These are phyloP conservation scores for Nyctibius grandis DNA, from an alignment of 2,797 vertebrate genomes.

Conservation along the genomic window DNA sequence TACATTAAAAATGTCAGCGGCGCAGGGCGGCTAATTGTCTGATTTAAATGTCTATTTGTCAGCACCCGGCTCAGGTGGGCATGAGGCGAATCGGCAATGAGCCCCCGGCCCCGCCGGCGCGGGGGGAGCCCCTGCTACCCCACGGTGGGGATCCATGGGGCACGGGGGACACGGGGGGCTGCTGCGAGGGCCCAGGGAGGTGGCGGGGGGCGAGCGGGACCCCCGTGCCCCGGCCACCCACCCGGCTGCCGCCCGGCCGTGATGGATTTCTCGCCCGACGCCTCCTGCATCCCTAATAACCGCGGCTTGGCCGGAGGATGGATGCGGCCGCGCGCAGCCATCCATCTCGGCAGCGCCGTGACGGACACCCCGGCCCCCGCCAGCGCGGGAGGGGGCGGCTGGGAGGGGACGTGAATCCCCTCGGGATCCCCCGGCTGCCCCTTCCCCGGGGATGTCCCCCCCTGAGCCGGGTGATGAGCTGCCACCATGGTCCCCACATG, in stretches of 20 bases:
- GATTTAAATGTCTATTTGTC: conserved; percentile 82
- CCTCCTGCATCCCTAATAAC: conserved; percentile 78
- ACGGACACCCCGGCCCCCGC: not conserved
- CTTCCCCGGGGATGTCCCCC: not conserved
- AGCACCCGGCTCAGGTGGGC: conserved; percentile 59
- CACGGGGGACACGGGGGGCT: too few relatives aligned
- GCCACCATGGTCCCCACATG: not conserved
- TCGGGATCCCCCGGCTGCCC: not conserved
- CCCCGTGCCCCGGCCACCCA: conserved; percentile 59
- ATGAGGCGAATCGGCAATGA: conserved; percentile 67
- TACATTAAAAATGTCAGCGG: conserved; percentile 72
- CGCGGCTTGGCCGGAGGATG: conserved; percentile 60
- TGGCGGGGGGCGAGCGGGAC: not conserved
- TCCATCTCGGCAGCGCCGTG: conserved; percentile 18
- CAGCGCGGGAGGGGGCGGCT: not conserved
- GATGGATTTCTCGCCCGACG: conserved; percentile 60
- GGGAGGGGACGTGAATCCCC: not conserved
- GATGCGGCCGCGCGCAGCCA: conserved; percentile 1
- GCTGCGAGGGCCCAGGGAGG: too few relatives aligned
- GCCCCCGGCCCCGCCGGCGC: not conserved
- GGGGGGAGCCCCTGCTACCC: too few relatives aligned
- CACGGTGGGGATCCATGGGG: too few relatives aligned
- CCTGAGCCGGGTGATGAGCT: too few relatives aligned
- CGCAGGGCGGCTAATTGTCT: conserved; percentile 74
- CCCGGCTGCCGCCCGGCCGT: conserved; percentile 62